Conservation (phyloP, 2,113 vertebrate species). For the Hemiprocne comata region DNA sequence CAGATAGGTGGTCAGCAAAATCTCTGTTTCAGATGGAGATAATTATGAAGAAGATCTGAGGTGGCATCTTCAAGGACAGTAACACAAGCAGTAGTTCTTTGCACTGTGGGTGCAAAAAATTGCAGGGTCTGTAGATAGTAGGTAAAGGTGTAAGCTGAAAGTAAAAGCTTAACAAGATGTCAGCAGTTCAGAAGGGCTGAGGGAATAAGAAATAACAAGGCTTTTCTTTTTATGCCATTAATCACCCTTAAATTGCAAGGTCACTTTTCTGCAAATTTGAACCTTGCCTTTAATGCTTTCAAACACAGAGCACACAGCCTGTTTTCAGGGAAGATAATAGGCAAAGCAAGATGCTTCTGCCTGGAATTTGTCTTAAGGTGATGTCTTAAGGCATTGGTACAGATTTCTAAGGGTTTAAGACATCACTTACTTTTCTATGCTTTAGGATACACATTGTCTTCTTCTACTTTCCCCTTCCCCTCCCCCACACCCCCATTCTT, state of each 20-base stretch:
- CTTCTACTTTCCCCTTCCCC: not conserved
- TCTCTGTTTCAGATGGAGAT: not conserved
- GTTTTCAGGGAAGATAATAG: not conserved
- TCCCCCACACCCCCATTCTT: not conserved
- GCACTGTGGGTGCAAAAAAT: not conserved
- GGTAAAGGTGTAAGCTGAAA: not conserved
- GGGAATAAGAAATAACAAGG: not conserved
- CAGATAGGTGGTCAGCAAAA: not conserved
- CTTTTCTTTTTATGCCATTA: not conserved
- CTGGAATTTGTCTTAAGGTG: not conserved
- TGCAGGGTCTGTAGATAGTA: not conserved
- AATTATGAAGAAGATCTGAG: not conserved
- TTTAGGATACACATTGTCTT: not conserved
- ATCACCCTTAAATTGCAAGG: not conserved
- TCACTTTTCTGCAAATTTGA: not conserved
- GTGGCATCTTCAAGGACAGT: not conserved
- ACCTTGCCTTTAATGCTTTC: not conserved
- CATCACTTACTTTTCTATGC: not conserved
- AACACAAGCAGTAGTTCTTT: not conserved
- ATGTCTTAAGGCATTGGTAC: not conserved
- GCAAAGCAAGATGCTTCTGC: not conserved
- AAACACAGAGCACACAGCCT: not conserved
- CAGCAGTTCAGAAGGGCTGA: not conserved
- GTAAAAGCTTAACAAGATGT: not conserved
- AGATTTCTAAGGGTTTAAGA: not conserved